phyloP scores from a whole-genome alignment of 2,797 vertebrate species.

The Mormyrus proboscirostris region DNA sequence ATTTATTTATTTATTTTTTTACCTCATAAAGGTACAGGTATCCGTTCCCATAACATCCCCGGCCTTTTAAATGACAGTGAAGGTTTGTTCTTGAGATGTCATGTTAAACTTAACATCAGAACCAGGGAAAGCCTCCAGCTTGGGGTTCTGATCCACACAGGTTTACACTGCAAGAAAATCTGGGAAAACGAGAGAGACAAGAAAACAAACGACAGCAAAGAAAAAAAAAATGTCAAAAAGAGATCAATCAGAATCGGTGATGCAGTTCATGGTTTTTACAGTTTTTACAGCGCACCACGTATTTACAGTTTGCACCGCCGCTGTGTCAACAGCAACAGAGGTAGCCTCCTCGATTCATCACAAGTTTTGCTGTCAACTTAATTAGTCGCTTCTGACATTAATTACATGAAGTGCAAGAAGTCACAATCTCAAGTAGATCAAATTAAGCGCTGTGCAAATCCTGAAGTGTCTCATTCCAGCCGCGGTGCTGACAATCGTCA shows the following conservation, averaged over 20 bases:
- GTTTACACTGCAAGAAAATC: background rate
- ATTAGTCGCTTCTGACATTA: constrained; percentile 70
- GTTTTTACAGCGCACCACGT: constrained; percentile 43
- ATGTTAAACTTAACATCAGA: background rate
- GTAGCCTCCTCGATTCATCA: constrained; percentile 31
- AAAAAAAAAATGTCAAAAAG: background rate
- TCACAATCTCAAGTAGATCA: constrained; percentile 72
- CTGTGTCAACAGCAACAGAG: constrained; percentile 43
- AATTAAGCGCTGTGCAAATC: constrained; percentile 68
- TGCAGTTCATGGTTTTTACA: constrained; percentile 15
- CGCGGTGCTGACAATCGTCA: constrained; percentile 52
- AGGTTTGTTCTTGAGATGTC: background rate
- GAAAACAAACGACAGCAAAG: background rate
- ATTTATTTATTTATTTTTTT: background rate
- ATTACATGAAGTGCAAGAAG: constrained; percentile 71
- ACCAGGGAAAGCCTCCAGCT: background rate
- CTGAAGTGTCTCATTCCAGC: constrained; percentile 53
- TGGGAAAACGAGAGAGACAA: background rate
- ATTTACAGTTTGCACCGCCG: constrained; percentile 55
- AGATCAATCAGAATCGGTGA: background rate
- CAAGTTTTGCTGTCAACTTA: constrained; percentile 59
- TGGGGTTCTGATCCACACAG: background rate
- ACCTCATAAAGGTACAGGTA: background rate
- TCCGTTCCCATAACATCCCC: background rate
- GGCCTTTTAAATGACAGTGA: background rate